A percentile compares a stretch with the other conserved stretches of the same genome.
Conservation (phyloP, 2,888 invertebrate species). For the Biston stratarius region DNA sequence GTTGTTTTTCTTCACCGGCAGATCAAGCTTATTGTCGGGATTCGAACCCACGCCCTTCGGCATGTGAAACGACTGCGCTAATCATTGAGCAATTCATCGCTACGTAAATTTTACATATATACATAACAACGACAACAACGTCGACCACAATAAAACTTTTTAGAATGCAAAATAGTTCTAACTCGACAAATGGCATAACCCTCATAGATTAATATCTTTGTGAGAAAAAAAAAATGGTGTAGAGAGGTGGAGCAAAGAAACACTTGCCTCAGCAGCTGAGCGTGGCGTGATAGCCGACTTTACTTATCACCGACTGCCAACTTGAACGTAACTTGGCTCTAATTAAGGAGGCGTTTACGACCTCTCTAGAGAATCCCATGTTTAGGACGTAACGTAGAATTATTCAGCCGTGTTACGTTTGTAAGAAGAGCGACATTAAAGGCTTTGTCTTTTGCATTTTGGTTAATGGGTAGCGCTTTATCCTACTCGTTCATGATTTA, state of each 20-base stretch:
- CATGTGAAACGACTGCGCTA: too few relatives aligned
- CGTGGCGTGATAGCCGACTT: constrained; percentile 17
- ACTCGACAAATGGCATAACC: too few relatives aligned
- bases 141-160: too few relatives aligned
- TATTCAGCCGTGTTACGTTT: constrained; percentile 6
- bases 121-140: too few relatives aligned
- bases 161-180: too few relatives aligned
- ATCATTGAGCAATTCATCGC: too few relatives aligned
- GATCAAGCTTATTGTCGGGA: too few relatives aligned
- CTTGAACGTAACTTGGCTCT: constrained; percentile 25
- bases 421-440: constrained; percentile 2
- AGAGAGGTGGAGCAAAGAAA: not conserved
- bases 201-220: not conserved
- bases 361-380: constrained; percentile 11
- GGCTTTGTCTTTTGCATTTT: not conserved
- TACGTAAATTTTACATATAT: too few relatives aligned
- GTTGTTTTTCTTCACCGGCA: too few relatives aligned
- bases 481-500: too few relatives aligned
- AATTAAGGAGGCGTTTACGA: constrained; percentile 35
- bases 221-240: not conserved
- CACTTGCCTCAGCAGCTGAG: not conserved
- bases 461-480: not conserved
- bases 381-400: constrained; percentile 20
- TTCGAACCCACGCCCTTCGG: too few relatives aligned
- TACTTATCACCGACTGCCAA: constrained; percentile 26